These are phyloP conservation scores for Meles meles DNA, from an alignment of 2,113 vertebrate genomes.

Conservation along the genomic window DNA sequence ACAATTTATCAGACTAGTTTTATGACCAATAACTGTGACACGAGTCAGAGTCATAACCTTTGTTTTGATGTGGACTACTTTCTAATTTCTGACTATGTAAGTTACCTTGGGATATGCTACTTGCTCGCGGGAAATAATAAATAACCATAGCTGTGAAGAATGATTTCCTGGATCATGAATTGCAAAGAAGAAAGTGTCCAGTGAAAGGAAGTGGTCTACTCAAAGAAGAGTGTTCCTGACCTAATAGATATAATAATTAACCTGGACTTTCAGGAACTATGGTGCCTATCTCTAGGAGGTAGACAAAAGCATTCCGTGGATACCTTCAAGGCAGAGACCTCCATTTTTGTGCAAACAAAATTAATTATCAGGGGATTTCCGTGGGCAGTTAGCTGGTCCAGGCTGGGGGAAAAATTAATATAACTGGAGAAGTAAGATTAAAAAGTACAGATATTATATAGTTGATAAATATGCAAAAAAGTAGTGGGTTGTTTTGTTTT, in stretches of 20 bases:
- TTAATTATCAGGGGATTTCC: conserved; percentile 72
- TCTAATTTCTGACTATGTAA: conserved; percentile 61
- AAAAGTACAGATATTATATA: conserved; percentile 13
- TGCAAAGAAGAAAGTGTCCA: conserved; percentile 66
- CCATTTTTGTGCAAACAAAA: conserved; percentile 57
- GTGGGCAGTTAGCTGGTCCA: conserved; percentile 31
- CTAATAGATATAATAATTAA: conserved; percentile 67
- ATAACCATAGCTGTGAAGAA: conserved; percentile 71
- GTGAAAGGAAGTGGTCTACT: conserved; percentile 75
- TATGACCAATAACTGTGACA: neutral
- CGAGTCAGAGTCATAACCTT: neutral
- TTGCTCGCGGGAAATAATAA: conserved; percentile 82
- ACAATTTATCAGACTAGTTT: conserved; percentile 7
- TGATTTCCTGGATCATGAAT: conserved; percentile 77
- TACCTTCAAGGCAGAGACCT: conserved; percentile 61
- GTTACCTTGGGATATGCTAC: conserved; percentile 68
- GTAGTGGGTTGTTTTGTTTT: too few species aligned
- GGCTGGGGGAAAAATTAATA: conserved; percentile 32
- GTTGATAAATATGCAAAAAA: neutral
- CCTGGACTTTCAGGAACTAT: conserved; percentile 66
- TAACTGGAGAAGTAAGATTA: conserved; percentile 39
- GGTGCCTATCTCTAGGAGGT: conserved; percentile 32
- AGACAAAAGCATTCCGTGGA: conserved; percentile 20
- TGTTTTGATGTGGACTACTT: conserved; percentile 51
- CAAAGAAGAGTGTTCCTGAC: conserved; percentile 63